Evolutionary conservation across 1,140 invertebrate genomes (phyloP).

Genomic region (Brachionus rubens): DNA sequence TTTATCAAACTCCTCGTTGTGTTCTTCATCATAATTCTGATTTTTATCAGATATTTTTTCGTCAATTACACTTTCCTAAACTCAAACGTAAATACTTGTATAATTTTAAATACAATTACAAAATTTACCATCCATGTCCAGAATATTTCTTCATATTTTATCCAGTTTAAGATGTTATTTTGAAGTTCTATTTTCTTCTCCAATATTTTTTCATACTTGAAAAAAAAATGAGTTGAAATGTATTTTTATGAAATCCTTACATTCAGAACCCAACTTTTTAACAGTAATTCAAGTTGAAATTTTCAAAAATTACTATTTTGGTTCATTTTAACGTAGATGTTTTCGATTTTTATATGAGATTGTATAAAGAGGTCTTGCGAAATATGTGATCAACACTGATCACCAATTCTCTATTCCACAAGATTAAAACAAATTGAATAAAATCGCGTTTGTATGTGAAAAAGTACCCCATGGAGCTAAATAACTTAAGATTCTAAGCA

Average conservation of each 20-base stretch:
- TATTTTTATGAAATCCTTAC: neutral
- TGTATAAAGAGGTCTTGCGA: too few relatives aligned
- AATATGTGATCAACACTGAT: too few relatives aligned
- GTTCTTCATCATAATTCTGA: neutral
- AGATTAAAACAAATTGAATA: too few relatives aligned
- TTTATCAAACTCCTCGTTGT: neutral
- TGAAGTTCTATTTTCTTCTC: conserved; percentile 11
- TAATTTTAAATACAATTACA: neutral
- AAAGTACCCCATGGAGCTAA: too few relatives aligned
- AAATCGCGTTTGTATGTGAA: too few relatives aligned
- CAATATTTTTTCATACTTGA: conserved; percentile 4
- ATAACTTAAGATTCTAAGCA: too few relatives aligned
- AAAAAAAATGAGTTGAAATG: neutral
- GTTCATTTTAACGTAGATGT: too few relatives aligned
- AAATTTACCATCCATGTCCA: conserved; percentile 31
- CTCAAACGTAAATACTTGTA: neutral
- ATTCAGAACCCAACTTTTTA: too few relatives aligned
- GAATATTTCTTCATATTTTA: conserved; percentile 19
- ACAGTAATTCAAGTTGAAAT: too few relatives aligned
- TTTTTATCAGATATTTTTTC: neutral
- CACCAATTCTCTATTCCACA: too few relatives aligned
- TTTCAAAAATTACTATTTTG: too few relatives aligned
- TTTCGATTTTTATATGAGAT: too few relatives aligned
- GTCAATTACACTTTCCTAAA: conserved; percentile 26
- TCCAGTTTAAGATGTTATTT: conserved; percentile 25